Evolutionary conservation across 2,888 invertebrate species (phyloP).

Genomic region (Exocentrus adspersus): DNA sequence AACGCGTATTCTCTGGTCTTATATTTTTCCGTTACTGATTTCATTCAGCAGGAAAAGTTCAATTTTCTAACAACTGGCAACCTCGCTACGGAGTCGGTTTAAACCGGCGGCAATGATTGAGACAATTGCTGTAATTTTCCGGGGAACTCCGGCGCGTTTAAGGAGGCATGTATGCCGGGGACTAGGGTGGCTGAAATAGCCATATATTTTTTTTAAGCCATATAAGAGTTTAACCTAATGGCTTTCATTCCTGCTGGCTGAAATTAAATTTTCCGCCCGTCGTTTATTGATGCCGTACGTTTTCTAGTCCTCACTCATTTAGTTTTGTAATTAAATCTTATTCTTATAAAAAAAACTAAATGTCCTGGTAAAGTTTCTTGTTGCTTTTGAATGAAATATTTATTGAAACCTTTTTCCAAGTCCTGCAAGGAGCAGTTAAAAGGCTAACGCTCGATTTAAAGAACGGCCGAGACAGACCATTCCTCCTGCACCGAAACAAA

Average conservation of each 20-base stretch:
- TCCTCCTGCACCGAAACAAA: slow-evolving; percentile 58
- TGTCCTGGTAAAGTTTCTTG: too few species aligned
- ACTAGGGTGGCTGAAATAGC: slow-evolving; percentile 54
- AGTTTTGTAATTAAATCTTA: too few species aligned
- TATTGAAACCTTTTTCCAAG: slow-evolving; percentile 11
- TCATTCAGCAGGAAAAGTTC: background rate
- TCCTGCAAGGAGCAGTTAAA: background rate
- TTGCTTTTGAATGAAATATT: slow-evolving; percentile 10
- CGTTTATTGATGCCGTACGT: too few species aligned
- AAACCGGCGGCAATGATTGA: slow-evolving; percentile 61
- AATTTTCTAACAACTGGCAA: slow-evolving; percentile 12
- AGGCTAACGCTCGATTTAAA: slow-evolving; percentile 11
- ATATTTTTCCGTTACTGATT: too few species aligned
- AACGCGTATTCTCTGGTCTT: too few species aligned
- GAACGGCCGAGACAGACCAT: slow-evolving; percentile 32
- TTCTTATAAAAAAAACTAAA: background rate
- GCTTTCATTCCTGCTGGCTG: slow-evolving; percentile 57
- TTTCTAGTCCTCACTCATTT: too few species aligned
- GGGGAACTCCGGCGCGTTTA: slow-evolving; percentile 34
- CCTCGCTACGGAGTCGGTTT: slow-evolving; percentile 49
- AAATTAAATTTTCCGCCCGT: slow-evolving; percentile 62
- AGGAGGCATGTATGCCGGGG: slow-evolving; percentile 37
- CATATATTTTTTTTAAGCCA: slow-evolving; percentile 59
- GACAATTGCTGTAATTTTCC: slow-evolving; percentile 63
- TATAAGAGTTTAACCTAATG: slow-evolving; percentile 60